Evolutionary conservation across 2,888 invertebrate species (phyloP).

Genomic region (Ennomos quercinarius): DNA sequence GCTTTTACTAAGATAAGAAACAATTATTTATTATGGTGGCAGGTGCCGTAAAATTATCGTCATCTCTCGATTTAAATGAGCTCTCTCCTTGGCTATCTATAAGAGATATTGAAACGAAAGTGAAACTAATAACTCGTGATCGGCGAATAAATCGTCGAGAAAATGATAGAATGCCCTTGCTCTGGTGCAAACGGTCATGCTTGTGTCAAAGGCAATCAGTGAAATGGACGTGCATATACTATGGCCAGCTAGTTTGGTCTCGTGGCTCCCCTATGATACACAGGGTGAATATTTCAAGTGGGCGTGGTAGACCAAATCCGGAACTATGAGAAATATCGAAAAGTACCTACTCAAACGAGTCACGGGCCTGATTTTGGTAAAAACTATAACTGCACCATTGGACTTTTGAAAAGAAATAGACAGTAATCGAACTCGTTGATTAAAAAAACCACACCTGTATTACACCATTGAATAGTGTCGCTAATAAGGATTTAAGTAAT

Average conservation of each 20-base stretch:
- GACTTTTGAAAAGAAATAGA: too few relatives aligned
- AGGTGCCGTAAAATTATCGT: conserved; percentile 30
- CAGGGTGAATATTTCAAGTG: too few relatives aligned
- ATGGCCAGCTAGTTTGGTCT: not conserved
- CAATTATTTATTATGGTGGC: conserved; percentile 13
- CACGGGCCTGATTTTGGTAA: too few relatives aligned
- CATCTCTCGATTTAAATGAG: conserved; percentile 29
- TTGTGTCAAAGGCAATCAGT: conserved; percentile 33
- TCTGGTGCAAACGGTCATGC: conserved; percentile 28
- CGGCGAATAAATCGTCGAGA: conserved; percentile 52
- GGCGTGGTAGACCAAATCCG: too few relatives aligned
- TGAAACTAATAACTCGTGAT: conserved; percentile 72
- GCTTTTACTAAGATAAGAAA: too few relatives aligned
- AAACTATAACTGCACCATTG: too few relatives aligned
- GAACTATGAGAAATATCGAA: too few relatives aligned
- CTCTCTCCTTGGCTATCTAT: conserved; percentile 41
- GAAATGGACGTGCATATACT: conserved; percentile 25
- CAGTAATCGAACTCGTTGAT: too few relatives aligned
- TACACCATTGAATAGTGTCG: too few relatives aligned
- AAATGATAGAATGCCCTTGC: conserved; percentile 56
- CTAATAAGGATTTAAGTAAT: too few relatives aligned
- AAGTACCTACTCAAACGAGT: too few relatives aligned
- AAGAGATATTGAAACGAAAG: conserved; percentile 75
- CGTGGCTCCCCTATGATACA: conserved; percentile 2
- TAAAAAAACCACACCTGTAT: too few relatives aligned